Percentiles rank a stretch among this genome's conserved stretches.
These are phyloP conservation scores for Podarcis muralis DNA, from an alignment of 2,113 vertebrate species.

Conservation along the genomic window DNA sequence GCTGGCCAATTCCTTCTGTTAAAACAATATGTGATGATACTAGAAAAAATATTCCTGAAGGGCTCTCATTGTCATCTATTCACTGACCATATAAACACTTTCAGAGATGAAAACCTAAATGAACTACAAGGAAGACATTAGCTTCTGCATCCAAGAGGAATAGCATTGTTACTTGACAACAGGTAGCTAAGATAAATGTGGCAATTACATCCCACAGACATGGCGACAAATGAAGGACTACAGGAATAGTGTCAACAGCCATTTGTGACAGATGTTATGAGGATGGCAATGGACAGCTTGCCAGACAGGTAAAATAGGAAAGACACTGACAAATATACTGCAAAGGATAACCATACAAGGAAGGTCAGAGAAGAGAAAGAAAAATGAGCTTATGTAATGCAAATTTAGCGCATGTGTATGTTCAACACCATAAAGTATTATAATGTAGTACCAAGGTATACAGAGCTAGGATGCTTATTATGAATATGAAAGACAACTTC, in stretches of 20 bases:
- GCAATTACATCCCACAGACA: conserved; percentile 71
- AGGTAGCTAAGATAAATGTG: conserved; percentile 68
- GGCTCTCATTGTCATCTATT: background rate
- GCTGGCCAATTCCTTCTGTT: conserved; percentile 11
- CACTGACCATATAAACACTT: conserved; percentile 22
- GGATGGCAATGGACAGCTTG: conserved; percentile 60
- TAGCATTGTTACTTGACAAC: conserved; percentile 65
- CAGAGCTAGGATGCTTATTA: conserved; percentile 1
- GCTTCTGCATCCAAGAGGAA: conserved; percentile 56
- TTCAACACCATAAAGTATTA: conserved; percentile 44
- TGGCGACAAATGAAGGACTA: conserved; percentile 71
- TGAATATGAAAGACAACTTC: background rate
- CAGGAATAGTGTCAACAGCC: conserved; percentile 59
- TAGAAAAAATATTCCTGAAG: conserved; percentile 11
- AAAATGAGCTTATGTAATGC: conserved; percentile 53
- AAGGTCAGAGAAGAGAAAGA: conserved; percentile 58
- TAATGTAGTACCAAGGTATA: background rate
- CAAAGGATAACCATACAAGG: conserved; percentile 57
- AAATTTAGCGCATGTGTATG: conserved; percentile 43
- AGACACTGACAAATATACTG: conserved; percentile 70
- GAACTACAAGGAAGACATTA: conserved; percentile 57
- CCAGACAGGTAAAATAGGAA: conserved; percentile 62
- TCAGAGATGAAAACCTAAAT: conserved; percentile 49
- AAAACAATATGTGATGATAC: background rate
- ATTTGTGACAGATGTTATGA: conserved; percentile 72